A percentile compares a stretch with the other conserved stretches of the same genome.
Evolutionary conservation across 2,113 vertebrate genomes (phyloP).

Genomic region (Arenaria interpres): DNA sequence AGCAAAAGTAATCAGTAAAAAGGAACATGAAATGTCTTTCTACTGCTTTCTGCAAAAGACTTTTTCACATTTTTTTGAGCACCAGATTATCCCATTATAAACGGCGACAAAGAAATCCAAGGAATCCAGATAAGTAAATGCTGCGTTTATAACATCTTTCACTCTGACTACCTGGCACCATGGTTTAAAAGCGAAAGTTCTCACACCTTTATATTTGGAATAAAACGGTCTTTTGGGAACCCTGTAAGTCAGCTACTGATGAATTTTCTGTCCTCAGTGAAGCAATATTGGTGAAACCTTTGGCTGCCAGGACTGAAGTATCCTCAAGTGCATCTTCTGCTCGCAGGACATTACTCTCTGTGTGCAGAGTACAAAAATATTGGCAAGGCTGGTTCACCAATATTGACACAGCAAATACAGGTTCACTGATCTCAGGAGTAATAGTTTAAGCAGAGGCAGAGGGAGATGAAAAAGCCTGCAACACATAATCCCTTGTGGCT

Average conservation of each 20-base stretch:
- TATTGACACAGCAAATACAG: not conserved
- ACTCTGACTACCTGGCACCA: not conserved
- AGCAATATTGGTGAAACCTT: not conserved
- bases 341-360: not conserved
- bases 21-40: constrained; percentile 19
- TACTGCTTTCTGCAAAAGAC: constrained; percentile 1
- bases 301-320: not conserved
- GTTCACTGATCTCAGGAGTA: not conserved
- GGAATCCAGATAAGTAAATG: not conserved
- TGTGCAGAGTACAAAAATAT: not conserved
- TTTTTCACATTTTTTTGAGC: constrained; percentile 16
- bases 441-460: not conserved
- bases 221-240: not conserved
- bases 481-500: not conserved
- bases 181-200: not conserved
- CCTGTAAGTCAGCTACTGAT: not conserved
- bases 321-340: not conserved
- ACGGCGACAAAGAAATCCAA: not conserved
- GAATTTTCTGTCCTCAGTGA: not conserved
- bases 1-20: constrained; percentile 49
- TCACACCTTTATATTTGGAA: not conserved
- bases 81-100: constrained; percentile 14
- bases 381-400: not conserved
- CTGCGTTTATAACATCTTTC: not conserved
- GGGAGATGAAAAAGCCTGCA: not conserved